Evolutionary conservation across 2,888 invertebrate genomes (phyloP), one percentile per base, ranked within the genome.

Genomic region (Aspidapion aeneum): DNA sequence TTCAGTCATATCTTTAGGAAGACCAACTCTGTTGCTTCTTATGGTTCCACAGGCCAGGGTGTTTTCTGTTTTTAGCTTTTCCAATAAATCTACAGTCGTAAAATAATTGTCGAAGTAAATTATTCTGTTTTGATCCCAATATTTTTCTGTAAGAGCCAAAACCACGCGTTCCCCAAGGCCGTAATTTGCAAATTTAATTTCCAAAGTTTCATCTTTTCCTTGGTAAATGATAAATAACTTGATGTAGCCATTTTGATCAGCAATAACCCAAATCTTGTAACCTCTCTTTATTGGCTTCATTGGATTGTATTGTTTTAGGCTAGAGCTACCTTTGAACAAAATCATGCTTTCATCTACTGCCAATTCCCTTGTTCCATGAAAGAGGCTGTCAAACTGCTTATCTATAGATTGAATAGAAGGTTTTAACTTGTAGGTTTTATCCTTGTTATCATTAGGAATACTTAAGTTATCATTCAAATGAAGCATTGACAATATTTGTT

Each of bases 301-400:
- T 12, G 60, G 63, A 50, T 48, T 64, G 60, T 60, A 59, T 56
- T 64, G 62, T 50, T 67, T 64, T 48, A 66, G 20, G 19, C 57
- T 52, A 5, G 60, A 59, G 58, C 66, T 50, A 12, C 67, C 67
- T 62, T 67, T 67, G 66, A 66, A 66, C 18, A 50, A 55, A n/a
- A 66, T 61, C 67, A 67, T 67, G 52, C 61, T 63, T 64, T 65
- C 66, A 48, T 63, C 63, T 16, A 63, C 59, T 21, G 63, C 50
- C 49, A 62, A 17, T 20, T 52, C 60, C 54, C 21, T 20, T 54
- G 55, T 7, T 35, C 35, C 35, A 52, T 60, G n/a, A 51, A 35
- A 60, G 18, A 55, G 54, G 35, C 35, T 21, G 20, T 55, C 51
- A 22, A 60, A 21, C 16, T 35, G 60, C 17, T 54, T 19, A 35